Conservation (phyloP, 2,888 invertebrate genomes). For the Catotricha subobsoleta region DNA sequence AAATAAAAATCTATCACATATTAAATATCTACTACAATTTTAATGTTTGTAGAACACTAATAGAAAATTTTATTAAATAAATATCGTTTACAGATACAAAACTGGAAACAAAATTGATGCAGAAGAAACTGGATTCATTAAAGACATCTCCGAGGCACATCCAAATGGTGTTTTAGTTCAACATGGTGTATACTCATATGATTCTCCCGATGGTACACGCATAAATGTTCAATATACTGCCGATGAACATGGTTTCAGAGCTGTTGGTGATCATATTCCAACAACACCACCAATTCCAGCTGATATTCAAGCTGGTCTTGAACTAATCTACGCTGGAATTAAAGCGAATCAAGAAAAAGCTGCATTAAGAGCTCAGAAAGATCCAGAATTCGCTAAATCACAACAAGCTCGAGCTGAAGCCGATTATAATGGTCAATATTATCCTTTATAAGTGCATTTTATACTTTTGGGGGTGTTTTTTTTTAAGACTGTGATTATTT, state of each 20-base stretch:
- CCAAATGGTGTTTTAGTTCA: slow-evolving; percentile 52
- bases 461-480: not conserved
- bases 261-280: slow-evolving; percentile 63
- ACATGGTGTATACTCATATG: slow-evolving; percentile 61
- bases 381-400: slow-evolving; percentile 28
- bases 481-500: slow-evolving; percentile 5
- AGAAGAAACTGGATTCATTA: slow-evolving; percentile 60
- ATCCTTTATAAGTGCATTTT: not conserved
- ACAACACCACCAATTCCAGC: slow-evolving; percentile 52
- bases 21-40: no score
- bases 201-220: slow-evolving; percentile 54
- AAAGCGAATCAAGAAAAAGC: slow-evolving; percentile 37
- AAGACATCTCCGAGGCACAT: slow-evolving; percentile 42
- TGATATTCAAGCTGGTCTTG: slow-evolving; percentile 73
- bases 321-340: slow-evolving; percentile 72
- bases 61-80: no score
- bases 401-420: slow-evolving; percentile 28
- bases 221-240: slow-evolving; percentile 63
- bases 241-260: slow-evolving; percentile 66
- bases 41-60: no score
- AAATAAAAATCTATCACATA: no score
- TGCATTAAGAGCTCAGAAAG: slow-evolving; percentile 29
- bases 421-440: slow-evolving; percentile 38
- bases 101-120: slow-evolving; percentile 68
- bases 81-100: slow-evolving; percentile 40